A percentile compares a stretch with the other conserved stretches of the same genome.
phyloP scores from a whole-genome alignment of 2,888 invertebrate genomes.

The Acronicta aceris region DNA sequence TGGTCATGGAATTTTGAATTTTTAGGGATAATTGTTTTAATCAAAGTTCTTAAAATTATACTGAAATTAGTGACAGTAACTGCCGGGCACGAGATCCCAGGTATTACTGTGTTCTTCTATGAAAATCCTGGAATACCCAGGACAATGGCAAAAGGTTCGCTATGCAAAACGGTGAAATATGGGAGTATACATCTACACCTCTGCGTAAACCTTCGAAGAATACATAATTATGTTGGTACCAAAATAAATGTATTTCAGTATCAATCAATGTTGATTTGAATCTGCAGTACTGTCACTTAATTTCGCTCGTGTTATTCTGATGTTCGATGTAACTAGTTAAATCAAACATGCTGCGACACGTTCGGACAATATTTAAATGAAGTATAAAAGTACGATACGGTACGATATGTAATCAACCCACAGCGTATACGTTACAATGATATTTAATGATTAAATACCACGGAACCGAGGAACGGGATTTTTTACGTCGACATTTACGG shows the following conservation, averaged over 20 bases:
- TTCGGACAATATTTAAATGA: constrained; percentile 41
- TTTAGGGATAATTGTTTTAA: too few species aligned
- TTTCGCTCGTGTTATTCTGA: constrained; percentile 25
- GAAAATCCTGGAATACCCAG: too few species aligned
- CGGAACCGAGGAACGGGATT: constrained; percentile 11
- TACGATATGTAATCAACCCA: constrained; percentile 49
- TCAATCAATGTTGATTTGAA: constrained; percentile 21
- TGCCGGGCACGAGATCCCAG: too few species aligned
- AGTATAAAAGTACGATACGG: constrained; percentile 45
- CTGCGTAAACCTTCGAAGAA: too few species aligned
- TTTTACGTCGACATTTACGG: constrained; percentile 26
- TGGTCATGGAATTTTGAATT: too few species aligned
- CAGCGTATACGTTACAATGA: constrained; percentile 23
- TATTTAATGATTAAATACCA: constrained; percentile 44
- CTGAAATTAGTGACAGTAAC: too few species aligned
- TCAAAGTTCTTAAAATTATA: too few species aligned
- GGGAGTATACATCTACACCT: too few species aligned
- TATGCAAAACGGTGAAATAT: too few species aligned
- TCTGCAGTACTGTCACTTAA: constrained; percentile 10
- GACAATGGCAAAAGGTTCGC: too few species aligned
- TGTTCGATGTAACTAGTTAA: constrained; percentile 33
- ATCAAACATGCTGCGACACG: constrained; percentile 51
- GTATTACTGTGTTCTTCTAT: too few species aligned
- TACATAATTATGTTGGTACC: too few species aligned
- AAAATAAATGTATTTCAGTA: neutral